These are phyloP conservation scores for Pardosa pseudoannulata DNA, from an alignment of 2,888 invertebrate species.

Conservation along the genomic window DNA sequence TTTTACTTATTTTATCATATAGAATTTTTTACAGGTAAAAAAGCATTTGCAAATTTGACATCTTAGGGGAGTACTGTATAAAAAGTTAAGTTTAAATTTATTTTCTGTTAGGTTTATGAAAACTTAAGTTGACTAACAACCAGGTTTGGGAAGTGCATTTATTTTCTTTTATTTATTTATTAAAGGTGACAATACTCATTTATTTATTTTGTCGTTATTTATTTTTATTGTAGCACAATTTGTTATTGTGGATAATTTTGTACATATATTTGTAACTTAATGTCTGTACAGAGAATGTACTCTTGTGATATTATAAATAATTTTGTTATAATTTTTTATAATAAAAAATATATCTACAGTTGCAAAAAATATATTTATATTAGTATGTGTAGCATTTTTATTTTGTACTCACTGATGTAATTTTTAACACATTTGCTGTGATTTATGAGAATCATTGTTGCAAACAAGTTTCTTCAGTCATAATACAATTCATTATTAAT, in stretches of 20 bases:
- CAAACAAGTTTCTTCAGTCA: no score
- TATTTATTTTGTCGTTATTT: constrained; percentile 51
- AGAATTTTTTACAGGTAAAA: no score
- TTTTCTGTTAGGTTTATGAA: no score
- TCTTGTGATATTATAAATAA: constrained; percentile 52
- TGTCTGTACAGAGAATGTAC: constrained; percentile 44
- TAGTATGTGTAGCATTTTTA: no score
- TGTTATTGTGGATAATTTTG: constrained; percentile 29
- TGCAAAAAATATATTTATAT: no score
- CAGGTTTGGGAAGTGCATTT: not conserved
- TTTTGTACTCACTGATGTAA: no score
- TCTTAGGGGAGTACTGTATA: not conserved
- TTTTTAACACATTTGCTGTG: no score
- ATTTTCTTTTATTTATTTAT: not conserved
- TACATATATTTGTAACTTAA: constrained; percentile 20
- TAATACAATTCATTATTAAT: no score
- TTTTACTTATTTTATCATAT: no score
- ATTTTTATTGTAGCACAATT: constrained; percentile 31
- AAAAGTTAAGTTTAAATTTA: not conserved
- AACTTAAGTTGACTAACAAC: no score
- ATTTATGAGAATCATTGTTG: no score
- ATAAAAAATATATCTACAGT: constrained; percentile 15
- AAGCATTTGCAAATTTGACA: no score
- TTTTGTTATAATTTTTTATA: constrained; percentile 38
- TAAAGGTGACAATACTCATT: constrained; percentile 2